Evolutionary conservation across 1,140 invertebrate genomes (phyloP), one percentile per base, ranked within the genome.

Genomic region (Limonius californicus): DNA sequence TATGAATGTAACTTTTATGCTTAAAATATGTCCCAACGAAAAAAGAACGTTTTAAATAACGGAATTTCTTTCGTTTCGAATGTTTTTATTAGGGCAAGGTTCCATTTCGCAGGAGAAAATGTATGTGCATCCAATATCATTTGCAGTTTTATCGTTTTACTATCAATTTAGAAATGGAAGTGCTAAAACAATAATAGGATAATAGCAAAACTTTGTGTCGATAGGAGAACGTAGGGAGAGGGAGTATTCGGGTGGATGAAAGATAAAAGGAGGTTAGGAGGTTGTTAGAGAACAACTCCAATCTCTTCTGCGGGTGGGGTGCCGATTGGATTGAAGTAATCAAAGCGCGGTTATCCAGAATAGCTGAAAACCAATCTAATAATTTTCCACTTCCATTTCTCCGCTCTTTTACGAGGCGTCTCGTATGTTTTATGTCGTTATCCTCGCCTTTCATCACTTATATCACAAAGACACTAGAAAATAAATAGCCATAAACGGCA

Each of bases 301-400:
- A 62, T 62, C 61, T 57, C 61, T 55, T 62, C 43, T 57, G 54
- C 45, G 45, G n/a, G 45, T 50, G 20, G 45, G 45, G 45, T 21
- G 58, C 58, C 63, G 58, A 64, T 64, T 64, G 63, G 63, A 64
- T 64, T 64, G 63, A 53, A 64, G 63, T 64, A 64, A 64, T 64
- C 63, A 64, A 64, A 64, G 58, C 63, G 63, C 63, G 63, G 63
- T 64, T 64, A 64, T 64, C 63, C 63, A 53, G 57, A 64, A 61
- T 64, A 64, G 63, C 58, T 64, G 63, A 64, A 55, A 61, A 60
- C 63, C 58, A 64, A 64, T 64, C 63, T 64, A 64, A 64, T 64
- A 64, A 64, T 64, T 64, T 64, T 61, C 63, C 63, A 47, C 57
- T 59, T 64, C 62, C 53, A 64, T 64, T 64, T 64, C 57, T 56